A percentile compares a stretch with the other conserved stretches of the same genome.
phyloP scores from a whole-genome alignment of 2,113 vertebrate species.

The Nothoprocta perdicaria region DNA sequence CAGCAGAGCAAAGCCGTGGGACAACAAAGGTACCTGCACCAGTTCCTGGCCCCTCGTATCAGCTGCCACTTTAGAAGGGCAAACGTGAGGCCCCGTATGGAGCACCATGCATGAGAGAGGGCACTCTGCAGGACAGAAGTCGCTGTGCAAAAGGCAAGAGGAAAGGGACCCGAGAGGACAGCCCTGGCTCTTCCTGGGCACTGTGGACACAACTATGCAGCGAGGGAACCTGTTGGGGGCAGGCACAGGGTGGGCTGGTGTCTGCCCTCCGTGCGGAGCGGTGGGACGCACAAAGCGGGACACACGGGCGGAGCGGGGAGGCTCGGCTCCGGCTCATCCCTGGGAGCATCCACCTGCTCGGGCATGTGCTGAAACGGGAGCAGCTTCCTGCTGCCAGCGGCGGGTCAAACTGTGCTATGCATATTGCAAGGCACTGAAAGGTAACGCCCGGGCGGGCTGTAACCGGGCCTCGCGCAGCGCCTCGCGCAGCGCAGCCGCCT shows the following conservation, averaged over 20 bases:
- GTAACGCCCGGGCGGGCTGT: slow-evolving; percentile 23
- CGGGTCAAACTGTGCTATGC: slow-evolving; percentile 39
- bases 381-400: not conserved
- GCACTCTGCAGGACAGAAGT: not conserved
- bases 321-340: fast-evolving
- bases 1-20: not conserved
- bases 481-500: not conserved
- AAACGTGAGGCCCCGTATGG: not conserved
- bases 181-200: not conserved
- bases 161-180: not conserved
- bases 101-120: not conserved
- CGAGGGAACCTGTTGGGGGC: not conserved
- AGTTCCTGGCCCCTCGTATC: not conserved
- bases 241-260: not conserved
- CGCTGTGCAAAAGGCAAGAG: not conserved
- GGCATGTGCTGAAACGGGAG: not conserved
- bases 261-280: fast-evolving
- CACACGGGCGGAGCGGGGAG: not conserved
- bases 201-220: not conserved
- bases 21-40: not conserved
- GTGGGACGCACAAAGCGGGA: not conserved
- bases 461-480: not conserved
- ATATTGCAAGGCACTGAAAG: slow-evolving; percentile 70
- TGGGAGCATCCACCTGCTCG: not conserved
- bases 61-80: not conserved